Base-by-base conservation (phyloP, 2,888 invertebrate species). In the Acanthosepion lycidas region DNA sequence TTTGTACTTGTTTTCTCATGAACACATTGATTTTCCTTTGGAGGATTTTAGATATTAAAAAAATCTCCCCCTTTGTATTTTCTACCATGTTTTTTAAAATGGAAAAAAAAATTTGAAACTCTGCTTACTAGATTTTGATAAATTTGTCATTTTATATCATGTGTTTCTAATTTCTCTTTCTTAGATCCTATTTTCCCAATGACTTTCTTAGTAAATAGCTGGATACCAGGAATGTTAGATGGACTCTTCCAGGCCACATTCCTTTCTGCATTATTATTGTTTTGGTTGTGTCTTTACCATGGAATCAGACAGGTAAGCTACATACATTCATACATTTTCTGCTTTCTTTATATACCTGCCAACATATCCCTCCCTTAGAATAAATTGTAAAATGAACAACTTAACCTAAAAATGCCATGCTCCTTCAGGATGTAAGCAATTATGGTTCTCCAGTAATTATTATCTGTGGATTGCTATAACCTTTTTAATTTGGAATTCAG, bases 201-300 rank as follows among this genome's bases (percentile, higher is more conserved):
- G 97, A 98, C 98, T 95, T 98, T 99, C 97, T 98, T 99, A 95
- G 98, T 99, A 92, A 98, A 99, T 96, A 98, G 99, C 33, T 98
- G 99, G 98, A 98, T 99, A 95, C 99, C 99, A 0, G 99, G 99
- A n/a, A 98, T 99, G 98, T 97, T 99, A 96, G 99, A 99, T 97
- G 98, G 99, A 0, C 97, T 99, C 93, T 98, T 99, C 96, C 99
- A 99, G 97, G 98, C 99, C 0, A 98, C 98, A 1, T 99, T 99
- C 97, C 98, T 99, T 0, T 98, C 98, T 96, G 98, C 98, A 12
- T 98, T 99, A 95, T 98, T 99, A 96, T 98, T 99, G 96, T 99
- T 99, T 96, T 99, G 99, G 99, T 98, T 99, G 33, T 99, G 99
- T 96, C 98, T 99, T 96, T 99, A 99, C 97, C 99, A 99, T 97